phyloP scores from a whole-genome alignment of 2,113 vertebrate species.

The Tonatia bakeri region DNA sequence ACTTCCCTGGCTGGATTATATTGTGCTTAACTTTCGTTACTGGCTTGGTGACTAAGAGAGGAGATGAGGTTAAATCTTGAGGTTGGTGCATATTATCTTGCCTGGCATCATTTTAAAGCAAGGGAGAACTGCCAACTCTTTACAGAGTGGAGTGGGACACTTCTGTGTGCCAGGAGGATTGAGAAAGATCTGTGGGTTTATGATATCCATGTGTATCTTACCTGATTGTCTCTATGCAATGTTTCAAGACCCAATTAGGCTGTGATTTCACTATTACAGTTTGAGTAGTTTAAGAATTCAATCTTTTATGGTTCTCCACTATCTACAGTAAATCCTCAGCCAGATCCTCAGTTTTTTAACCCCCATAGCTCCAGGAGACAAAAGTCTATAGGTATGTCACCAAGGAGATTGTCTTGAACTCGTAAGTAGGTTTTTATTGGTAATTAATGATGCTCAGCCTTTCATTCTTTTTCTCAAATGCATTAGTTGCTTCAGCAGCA shows the following conservation, averaged over 20 bases:
- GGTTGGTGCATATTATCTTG: neutral
- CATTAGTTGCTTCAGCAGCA: neutral
- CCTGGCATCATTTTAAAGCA: neutral
- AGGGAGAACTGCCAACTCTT: neutral
- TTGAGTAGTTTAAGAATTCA: neutral
- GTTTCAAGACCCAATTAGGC: neutral
- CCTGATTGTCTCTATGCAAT: neutral
- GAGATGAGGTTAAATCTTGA: neutral
- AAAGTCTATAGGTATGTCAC: neutral
- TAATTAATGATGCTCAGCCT: neutral
- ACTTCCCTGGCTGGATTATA: neutral
- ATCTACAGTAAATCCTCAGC: neutral
- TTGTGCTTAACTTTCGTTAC: neutral
- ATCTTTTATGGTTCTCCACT: neutral
- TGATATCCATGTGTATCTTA: neutral
- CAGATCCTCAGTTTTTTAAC: neutral
- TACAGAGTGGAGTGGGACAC: neutral
- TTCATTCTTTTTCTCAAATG: neutral
- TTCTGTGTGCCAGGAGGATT: neutral
- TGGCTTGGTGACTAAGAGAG: neutral
- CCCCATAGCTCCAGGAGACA: neutral
- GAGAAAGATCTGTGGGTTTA: neutral
- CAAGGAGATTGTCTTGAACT: neutral
- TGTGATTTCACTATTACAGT: neutral
- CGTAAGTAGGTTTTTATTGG: neutral